Evolutionary conservation across 2,888 invertebrate species (phyloP), one percentile per base, ranked within the genome.

Genomic region (Lottia gigantea): DNA sequence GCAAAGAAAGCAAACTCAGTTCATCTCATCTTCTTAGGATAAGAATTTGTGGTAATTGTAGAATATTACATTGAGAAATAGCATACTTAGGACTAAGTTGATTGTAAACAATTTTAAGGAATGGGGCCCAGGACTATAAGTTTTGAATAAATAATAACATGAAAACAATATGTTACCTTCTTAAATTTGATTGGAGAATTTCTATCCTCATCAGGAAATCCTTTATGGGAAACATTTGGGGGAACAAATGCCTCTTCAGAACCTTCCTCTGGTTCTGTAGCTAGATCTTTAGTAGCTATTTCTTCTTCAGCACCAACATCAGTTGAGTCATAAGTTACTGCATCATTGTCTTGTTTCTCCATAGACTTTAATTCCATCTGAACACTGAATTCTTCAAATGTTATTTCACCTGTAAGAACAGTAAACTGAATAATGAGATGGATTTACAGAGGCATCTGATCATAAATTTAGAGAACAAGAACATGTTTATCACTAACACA

Each of bases 381-480:
- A 55, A 79, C 77, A 78, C 79, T 82, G 71, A 82, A 81, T 69
- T 81, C 78, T 40, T 74, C 67, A 68, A 81, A 80, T 31, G 75
- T 71, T 16, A 81, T 80, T 40, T 81, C 78, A 49, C 82, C 81
- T 82, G 69, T 14, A 74, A 74, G 47, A 40, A 46, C 11, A 40
- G 11, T 11, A 40, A 31, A 31, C 31, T n/a, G 16, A 49, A n/a
- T 19, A 49, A 11, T n/a, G n/a, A n/a, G n/a, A n/a, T n/a, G n/a
- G n/a, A n/a, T n/a, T n/a, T n/a, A n/a, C n/a, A n/a, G n/a, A n/a
- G n/a, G n/a, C n/a, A n/a, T n/a, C n/a, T n/a, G n/a, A n/a, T n/a
- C n/a, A 49, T 6, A 49, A 12, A 49, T 6, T n/a, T 15, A 49
- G 15, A 49, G 49, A 8, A n/a, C 15, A 49, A 49, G 31, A 31